Evolutionary conservation across 2,888 invertebrate species (phyloP).

Genomic region (Drosophila kuntzei): DNA sequence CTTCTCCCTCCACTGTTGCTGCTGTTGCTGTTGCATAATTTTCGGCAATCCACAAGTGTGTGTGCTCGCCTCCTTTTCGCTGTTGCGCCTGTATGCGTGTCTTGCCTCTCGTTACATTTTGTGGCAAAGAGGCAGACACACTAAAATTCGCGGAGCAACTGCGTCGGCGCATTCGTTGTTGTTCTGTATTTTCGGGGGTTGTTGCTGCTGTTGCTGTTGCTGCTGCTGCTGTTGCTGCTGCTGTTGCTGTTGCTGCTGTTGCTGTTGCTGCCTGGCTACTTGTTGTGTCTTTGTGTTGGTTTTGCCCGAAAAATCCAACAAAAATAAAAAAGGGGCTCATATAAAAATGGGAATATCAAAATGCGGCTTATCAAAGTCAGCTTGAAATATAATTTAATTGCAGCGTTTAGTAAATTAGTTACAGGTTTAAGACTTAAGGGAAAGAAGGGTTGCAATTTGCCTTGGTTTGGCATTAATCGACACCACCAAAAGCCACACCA

Average conservation of each 20-base stretch:
- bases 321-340: not conserved
- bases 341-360: constrained; percentile 21
- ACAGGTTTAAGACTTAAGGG: not conserved
- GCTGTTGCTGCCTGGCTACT: constrained; percentile 70
- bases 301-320: constrained; percentile 33
- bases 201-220: constrained; percentile 23
- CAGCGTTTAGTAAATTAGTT: constrained; percentile 19
- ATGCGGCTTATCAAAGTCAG: constrained; percentile 56
- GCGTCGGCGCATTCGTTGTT: constrained; percentile 44
- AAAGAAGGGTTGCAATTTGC: constrained; percentile 26
- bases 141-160: constrained; percentile 25
- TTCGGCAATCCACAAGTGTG: constrained; percentile 84
- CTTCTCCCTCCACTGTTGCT: constrained; percentile 1
- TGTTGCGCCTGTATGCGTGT: constrained; percentile 41
- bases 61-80: constrained; percentile 72
- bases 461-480: constrained; percentile 40
- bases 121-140: constrained; percentile 7
- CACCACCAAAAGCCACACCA: constrained; percentile 41
- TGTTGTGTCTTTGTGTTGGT: constrained; percentile 78
- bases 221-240: constrained; percentile 7
- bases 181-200: constrained; percentile 31
- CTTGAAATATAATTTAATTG: constrained; percentile 29
- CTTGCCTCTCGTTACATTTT: constrained; percentile 46
- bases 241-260: constrained; percentile 20
- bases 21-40: constrained; percentile 75